Percentiles rank a stretch among this genome's conserved stretches.
Evolutionary conservation across 2,797 vertebrate species (phyloP).

Genomic region (Chrysocyon brachyurus): DNA sequence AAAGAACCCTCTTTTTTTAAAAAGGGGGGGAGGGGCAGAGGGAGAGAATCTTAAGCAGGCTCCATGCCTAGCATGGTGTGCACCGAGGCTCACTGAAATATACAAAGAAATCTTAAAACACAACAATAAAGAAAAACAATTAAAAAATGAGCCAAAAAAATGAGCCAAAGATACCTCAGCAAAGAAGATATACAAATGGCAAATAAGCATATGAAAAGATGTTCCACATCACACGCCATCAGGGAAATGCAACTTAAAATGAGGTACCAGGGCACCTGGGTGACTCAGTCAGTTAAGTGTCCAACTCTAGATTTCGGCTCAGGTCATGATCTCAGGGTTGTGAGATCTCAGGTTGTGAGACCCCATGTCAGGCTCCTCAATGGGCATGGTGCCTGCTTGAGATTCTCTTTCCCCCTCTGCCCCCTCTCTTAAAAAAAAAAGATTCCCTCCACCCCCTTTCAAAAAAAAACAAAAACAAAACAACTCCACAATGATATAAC

Average conservation of each 20-base stretch:
- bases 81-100: not conserved
- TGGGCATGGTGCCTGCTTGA: not conserved
- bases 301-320: not conserved
- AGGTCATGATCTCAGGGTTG: not conserved
- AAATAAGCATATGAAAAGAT: constrained; percentile 18
- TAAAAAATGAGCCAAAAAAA: not conserved
- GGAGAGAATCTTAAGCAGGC: not conserved
- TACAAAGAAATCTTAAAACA: not conserved
- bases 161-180: not conserved
- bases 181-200: not conserved
- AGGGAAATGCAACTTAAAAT: not conserved
- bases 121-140: not conserved
- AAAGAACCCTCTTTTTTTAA: constrained; percentile 4
- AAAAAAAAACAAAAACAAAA: no score
- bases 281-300: not conserved
- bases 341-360: not conserved
- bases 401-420: not conserved
- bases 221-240: not conserved
- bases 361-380: not conserved
- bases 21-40: not conserved
- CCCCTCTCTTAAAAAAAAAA: no score
- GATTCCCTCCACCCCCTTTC: no score
- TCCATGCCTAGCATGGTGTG: not conserved
- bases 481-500: not conserved
- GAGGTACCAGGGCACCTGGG: not conserved